Evolutionary conservation across 2,113 vertebrate genomes (phyloP), one percentile per base, ranked within the genome.

Genomic region (Myxocyprinus asiaticus): DNA sequence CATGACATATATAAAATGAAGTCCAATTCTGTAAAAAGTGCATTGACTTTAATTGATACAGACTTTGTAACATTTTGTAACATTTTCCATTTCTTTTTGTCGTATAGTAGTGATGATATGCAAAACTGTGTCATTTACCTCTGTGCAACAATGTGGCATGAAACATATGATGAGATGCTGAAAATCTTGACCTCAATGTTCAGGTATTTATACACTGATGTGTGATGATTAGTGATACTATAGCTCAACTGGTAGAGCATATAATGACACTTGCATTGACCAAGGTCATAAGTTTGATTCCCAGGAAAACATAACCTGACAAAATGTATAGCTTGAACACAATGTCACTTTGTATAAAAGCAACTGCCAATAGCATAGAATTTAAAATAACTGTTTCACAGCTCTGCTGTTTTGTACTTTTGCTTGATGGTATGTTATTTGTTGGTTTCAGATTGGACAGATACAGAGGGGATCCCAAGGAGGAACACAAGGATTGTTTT

Each of bases 141-240:
- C 5, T 94, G 93, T 83, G 93, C 93, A 59, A 94, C 93, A 75
- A 94, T 94, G 93, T 94, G 93, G 93, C 93, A 94, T 63, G 93
- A 94, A 83, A 94, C 90, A 44, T 92, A 92, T 14, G 93, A 94
- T 7, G 93, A 94, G 86, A 94, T 94, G 93, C 86, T 93, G 14
- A 94, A 94, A 86, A 94, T 94, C 76, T 86, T 94, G 51, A 94
- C 92, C 1, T 94, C 93, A 43, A 93, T 93, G 91, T 94, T 94
- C 87, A 92, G 93, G 93, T 94, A 86, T 59, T 6, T 59, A 33
- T 33, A 33, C 22, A 33, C 22, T 33, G 22, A 33, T 33, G 22
- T 33, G 3, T 33, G 22, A 33, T 33, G 22, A 33, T 33, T 33
- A 33, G 22, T 33, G 22, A 33, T 33, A 33, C 22, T 33, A 33